These are phyloP conservation scores for Rhopalosiphum maidis DNA, from an alignment of 1,140 invertebrate genomes.

Conservation along the genomic window DNA sequence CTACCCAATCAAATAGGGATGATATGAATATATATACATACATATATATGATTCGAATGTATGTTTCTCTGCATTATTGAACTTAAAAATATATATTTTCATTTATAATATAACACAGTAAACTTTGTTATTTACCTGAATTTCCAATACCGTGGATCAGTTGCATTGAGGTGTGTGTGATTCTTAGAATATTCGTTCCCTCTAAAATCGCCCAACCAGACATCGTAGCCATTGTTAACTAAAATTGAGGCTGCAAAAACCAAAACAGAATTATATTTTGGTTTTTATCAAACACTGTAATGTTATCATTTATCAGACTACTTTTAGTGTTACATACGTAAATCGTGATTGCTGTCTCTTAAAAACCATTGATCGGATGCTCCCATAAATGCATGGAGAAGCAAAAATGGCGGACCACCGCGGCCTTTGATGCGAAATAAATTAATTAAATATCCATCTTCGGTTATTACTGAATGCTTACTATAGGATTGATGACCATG, in stretches of 20 bases:
- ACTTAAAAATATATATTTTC: neutral
- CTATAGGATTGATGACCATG: conserved; percentile 29
- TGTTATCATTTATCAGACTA: neutral
- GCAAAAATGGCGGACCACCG: conserved; percentile 63
- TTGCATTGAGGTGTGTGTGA: conserved; percentile 67
- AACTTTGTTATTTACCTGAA: conserved; percentile 62
- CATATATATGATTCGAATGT: neutral
- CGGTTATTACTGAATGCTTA: conserved; percentile 66
- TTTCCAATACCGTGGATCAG: conserved; percentile 69
- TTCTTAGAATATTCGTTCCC: conserved; percentile 72
- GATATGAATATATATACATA: no score
- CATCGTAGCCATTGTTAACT: conserved; percentile 72
- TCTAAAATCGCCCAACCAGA: conserved; percentile 76
- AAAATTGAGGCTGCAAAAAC: conserved; percentile 63
- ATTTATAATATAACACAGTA: neutral
- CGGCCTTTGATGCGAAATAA: conserved; percentile 65
- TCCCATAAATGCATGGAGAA: conserved; percentile 68
- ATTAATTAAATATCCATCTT: conserved; percentile 69
- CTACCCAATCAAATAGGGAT: neutral
- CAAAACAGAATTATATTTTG: neutral
- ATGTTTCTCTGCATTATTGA: neutral
- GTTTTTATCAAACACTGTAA: neutral
- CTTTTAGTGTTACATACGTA: conserved; percentile 40
- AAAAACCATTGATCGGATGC: conserved; percentile 67
- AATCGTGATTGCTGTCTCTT: conserved; percentile 59